Evolutionary conservation across 1,140 invertebrate genomes (phyloP).

Genomic region (Drosophila grimshawi): DNA sequence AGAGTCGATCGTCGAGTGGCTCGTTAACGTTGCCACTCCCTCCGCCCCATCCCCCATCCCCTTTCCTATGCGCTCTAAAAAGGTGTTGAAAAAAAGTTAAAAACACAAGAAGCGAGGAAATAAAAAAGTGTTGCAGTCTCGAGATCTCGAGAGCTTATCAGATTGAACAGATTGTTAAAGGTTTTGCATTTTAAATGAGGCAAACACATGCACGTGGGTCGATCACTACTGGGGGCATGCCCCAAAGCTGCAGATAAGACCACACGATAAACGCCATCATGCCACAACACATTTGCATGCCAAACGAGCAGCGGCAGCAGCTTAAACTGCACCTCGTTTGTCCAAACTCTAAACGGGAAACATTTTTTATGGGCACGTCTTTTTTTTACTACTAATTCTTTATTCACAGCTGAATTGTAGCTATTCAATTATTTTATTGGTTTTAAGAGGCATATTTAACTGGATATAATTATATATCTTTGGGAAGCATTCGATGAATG

Average conservation of each 20-base stretch:
- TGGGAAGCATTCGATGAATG: too few relatives aligned
- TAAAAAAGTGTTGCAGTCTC: constrained; percentile 40
- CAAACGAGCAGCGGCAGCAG: constrained; percentile 35
- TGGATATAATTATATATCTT: too few relatives aligned
- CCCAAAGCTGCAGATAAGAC: constrained; percentile 31
- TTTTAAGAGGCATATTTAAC: too few relatives aligned
- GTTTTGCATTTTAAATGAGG: constrained; percentile 76
- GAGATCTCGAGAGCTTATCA: constrained; percentile 58
- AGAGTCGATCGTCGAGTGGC: constrained; percentile 10
- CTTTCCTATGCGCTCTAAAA: constrained; percentile 19
- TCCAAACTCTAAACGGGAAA: not conserved
- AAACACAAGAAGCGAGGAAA: constrained; percentile 25
- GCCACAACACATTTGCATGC: constrained; percentile 47
- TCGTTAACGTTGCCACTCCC: constrained; percentile 36
- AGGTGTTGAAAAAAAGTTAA: constrained; percentile 49
- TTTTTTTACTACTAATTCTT: too few relatives aligned
- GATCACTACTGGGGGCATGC: constrained; percentile 24
- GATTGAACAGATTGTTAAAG: constrained; percentile 36
- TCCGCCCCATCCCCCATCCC: too few relatives aligned
- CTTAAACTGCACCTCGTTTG: constrained; percentile 1
- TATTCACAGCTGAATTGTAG: too few relatives aligned
- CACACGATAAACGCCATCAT: constrained; percentile 19
- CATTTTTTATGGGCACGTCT: constrained; percentile 51
- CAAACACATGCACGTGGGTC: constrained; percentile 9
- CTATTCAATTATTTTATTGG: too few relatives aligned